These are phyloP conservation scores for Oryctes rhinoceros DNA, from an alignment of 1,140 invertebrate species.

Conservation along the genomic window DNA sequence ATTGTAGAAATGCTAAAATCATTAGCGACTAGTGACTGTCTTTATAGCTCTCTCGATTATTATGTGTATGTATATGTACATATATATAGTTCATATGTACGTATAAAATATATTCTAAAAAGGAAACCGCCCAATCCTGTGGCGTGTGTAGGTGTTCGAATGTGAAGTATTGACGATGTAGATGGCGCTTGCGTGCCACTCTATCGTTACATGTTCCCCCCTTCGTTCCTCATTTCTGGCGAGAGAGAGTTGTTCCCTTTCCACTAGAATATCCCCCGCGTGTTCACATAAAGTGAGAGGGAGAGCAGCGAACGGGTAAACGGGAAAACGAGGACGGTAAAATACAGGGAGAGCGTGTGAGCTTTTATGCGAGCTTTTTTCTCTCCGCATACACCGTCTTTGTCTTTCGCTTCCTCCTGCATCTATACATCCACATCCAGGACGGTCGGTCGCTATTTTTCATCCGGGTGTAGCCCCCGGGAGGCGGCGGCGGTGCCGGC, in stretches of 20 bases:
- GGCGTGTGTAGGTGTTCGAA: constrained; percentile 57
- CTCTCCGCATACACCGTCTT: constrained; percentile 44
- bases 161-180: constrained; percentile 58
- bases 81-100: constrained; percentile 25
- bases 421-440: constrained; percentile 54
- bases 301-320: constrained; percentile 37
- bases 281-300: constrained; percentile 49
- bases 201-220: constrained; percentile 42
- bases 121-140: constrained; percentile 52
- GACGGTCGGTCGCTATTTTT: constrained; percentile 53
- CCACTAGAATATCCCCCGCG: constrained; percentile 13
- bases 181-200: constrained; percentile 56
- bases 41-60: background rate
- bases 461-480: constrained; percentile 57
- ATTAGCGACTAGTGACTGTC: background rate
- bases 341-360: constrained; percentile 49
- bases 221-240: constrained; percentile 39
- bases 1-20: background rate
- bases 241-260: constrained; percentile 37
- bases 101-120: constrained; percentile 48
- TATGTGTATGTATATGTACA: background rate
- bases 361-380: constrained; percentile 55
- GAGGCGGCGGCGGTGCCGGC: constrained; percentile 45
- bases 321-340: constrained; percentile 37
- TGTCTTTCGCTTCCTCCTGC: constrained; percentile 32